Base-by-base conservation (phyloP, 2,888 invertebrate genomes). In the Altica lythri region DNA sequence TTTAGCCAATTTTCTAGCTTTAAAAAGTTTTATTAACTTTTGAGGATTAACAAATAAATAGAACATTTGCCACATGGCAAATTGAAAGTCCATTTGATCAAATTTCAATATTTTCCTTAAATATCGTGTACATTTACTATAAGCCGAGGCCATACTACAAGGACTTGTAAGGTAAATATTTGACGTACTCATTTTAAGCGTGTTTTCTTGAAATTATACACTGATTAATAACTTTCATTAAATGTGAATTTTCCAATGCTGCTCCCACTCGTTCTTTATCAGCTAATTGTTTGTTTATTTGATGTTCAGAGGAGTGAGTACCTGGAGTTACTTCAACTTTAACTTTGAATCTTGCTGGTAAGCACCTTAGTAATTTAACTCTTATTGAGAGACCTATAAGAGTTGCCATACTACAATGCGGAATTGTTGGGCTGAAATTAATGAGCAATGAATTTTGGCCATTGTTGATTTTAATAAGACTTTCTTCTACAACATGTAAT, bases 21-120 rank as follows among this genome's bases (percentile, higher is more conserved):
- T 90, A 76, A 96, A 97, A 79, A 97, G 95, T 74, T 95, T 85
- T 74, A 95, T 95, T 27, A 99, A 95, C 83, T 95, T 97, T 72
- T 97, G 96, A n/a, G 98, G 98, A 0, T 95, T 83, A 47, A 91
- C 83, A 72, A 99, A 92, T 59, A 99, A 80, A 75, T 96, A 96
- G 0, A 96, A 77, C 94, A 98, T 97, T 82, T 99, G 98, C 98
- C 98, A 99, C n/a, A 90, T 80, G 0, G 98, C 98, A 80, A 95
- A 98, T 75, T 99, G 96, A 79, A 99, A 99, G 78, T 99, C 98
- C 98, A 99, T 99, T 79, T 98, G 97, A 70, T 92, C 86, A 72
- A 95, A 95, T 76, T 92, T 91, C 55, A 93, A 81, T 55, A 95
- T 78, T 70, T 93, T 83, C 62, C 91, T 80, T 45, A 95, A 78